Evolutionary conservation across 2,797 vertebrate species (phyloP).

Genomic region (Bradypus variegatus): DNA sequence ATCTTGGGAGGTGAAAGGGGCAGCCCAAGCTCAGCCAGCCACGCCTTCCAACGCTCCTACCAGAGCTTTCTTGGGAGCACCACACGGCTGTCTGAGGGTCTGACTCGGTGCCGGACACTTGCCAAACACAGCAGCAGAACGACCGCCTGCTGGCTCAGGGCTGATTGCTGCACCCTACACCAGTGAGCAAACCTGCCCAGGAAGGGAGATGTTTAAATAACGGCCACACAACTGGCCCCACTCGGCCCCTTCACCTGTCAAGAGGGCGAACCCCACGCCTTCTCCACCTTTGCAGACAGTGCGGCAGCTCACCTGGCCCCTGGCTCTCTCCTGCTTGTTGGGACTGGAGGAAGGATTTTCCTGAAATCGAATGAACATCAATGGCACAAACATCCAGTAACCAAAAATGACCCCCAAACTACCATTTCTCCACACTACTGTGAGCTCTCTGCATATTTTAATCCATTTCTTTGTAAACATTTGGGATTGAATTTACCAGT

Average conservation of each 20-base stretch:
- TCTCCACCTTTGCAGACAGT: background rate
- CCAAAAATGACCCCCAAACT: background rate
- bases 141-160: background rate
- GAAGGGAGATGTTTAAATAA: background rate
- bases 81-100: no score
- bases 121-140: background rate
- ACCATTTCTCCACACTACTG: background rate
- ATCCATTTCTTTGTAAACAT: background rate
- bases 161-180: background rate
- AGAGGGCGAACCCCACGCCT: no score
- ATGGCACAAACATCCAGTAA: background rate
- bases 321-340: no score
- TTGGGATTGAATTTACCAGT: background rate
- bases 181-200: background rate
- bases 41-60: background rate
- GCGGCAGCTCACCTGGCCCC: background rate
- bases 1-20: background rate
- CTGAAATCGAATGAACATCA: background rate
- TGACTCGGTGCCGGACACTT: background rate
- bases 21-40: no score
- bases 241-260: no score
- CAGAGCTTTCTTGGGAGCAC: background rate
- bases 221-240: background rate
- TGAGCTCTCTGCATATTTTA: background rate
- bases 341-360: background rate